phyloP scores from a whole-genome alignment of 2,888 invertebrate species.

The Agrochola litura region DNA sequence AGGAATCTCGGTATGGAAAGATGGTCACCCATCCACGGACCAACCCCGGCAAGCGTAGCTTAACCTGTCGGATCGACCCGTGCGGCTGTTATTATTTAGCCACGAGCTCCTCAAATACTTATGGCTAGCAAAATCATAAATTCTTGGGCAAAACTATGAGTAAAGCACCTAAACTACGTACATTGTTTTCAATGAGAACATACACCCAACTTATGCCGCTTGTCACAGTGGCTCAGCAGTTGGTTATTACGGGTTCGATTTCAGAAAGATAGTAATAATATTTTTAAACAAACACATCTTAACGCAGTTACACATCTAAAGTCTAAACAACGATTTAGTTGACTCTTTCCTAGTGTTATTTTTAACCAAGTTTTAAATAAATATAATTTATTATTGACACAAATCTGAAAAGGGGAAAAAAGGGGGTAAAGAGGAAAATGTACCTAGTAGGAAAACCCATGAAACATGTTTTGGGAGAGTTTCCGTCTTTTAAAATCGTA shows the following conservation, averaged over 20 bases:
- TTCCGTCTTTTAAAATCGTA: not conserved
- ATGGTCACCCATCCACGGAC: too few relatives aligned
- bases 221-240: not conserved
- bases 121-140: not conserved
- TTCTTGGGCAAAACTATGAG: conserved; percentile 3
- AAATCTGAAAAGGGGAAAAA: not conserved
- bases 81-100: too few relatives aligned
- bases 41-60: too few relatives aligned
- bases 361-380: not conserved
- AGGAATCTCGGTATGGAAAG: too few relatives aligned
- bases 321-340: not conserved
- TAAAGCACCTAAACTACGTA: not conserved
- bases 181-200: not conserved
- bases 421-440: too few relatives aligned
- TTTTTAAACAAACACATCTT: not conserved
- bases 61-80: too few relatives aligned
- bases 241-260: not conserved
- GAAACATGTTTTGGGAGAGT: not conserved
- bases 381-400: not conserved
- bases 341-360: not conserved
- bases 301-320: not conserved
- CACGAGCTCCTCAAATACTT: too few relatives aligned
- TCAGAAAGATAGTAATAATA: not conserved
- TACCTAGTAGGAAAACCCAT: not conserved
- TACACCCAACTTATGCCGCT: not conserved